Evolutionary conservation across 2,797 vertebrate genomes (phyloP).

Genomic region (Garrulus glandarius): DNA sequence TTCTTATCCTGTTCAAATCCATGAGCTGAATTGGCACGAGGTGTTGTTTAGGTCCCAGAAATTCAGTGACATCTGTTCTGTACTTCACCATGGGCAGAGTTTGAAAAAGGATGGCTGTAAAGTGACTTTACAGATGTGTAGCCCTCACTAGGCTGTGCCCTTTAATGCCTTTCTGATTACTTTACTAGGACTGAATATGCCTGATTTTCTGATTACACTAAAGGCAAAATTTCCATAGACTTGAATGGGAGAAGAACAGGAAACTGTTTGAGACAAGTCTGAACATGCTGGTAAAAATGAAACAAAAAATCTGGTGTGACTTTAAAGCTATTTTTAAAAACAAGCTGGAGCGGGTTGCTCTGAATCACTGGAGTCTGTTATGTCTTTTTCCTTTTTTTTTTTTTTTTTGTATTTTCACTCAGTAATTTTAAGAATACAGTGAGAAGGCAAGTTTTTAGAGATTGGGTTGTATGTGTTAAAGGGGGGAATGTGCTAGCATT

Average conservation of each 20-base stretch:
- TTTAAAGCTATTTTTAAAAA: constrained; percentile 23
- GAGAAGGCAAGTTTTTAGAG: neutral
- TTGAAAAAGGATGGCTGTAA: neutral
- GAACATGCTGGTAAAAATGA: constrained; percentile 1
- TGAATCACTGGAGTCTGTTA: constrained; percentile 19
- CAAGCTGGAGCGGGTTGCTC: neutral
- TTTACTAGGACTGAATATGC: neutral
- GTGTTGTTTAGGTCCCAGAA: neutral
- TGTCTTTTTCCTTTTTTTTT: no score
- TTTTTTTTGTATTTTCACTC: neutral
- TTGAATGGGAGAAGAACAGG: constrained; percentile 4
- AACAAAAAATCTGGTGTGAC: constrained; percentile 5
- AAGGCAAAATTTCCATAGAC: neutral
- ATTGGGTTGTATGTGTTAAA: neutral
- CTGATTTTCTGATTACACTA: neutral
- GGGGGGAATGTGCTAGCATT: neutral
- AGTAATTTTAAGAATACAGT: neutral
- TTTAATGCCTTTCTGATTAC: neutral
- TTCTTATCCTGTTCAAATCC: neutral
- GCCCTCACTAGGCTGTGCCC: neutral
- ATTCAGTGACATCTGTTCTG: neutral
- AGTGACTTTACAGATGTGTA: neutral
- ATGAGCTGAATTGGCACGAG: rapidly evolving
- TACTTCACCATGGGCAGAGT: neutral
- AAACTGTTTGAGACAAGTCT: neutral